phyloP scores from a whole-genome alignment of 2,797 vertebrate genomes.

The Cossypha polioptera region DNA sequence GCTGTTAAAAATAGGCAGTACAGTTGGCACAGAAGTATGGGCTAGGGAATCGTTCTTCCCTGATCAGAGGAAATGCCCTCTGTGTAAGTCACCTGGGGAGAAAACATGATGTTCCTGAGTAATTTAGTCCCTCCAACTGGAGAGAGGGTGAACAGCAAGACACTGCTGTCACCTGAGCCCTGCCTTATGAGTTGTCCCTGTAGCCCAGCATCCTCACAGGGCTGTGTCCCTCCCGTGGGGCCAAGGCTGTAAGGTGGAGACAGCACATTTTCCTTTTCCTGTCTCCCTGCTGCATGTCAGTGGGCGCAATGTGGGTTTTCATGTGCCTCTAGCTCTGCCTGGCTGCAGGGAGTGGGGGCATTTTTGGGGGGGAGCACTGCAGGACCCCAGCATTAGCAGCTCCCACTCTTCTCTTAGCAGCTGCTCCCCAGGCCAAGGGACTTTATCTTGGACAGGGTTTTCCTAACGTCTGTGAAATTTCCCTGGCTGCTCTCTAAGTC shows the following conservation, averaged over 20 bases:
- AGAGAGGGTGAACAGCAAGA: background rate
- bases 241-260: background rate
- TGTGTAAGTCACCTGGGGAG: background rate
- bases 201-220: rapidly evolving
- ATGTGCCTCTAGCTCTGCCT: background rate
- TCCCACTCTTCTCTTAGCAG: background rate
- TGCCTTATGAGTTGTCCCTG: background rate
- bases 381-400: rapidly evolving
- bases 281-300: background rate
- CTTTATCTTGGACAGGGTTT: background rate
- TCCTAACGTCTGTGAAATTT: background rate
- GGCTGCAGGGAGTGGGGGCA: background rate
- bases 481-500: background rate
- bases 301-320: rapidly evolving
- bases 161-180: background rate
- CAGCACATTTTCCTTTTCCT: background rate
- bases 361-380: background rate
- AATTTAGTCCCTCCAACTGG: background rate
- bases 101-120: background rate
- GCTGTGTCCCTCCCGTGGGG: rapidly evolving
- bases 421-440: background rate
- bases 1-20: conserved; percentile 69
- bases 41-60: conserved; percentile 14
- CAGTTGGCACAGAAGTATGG: conserved; percentile 6
- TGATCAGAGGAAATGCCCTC: conserved; percentile 49